Conservation (phyloP, 2,113 vertebrate species). For the human region GRCh38 chr5:77634001-77634500, state of each 20-base stretch:
- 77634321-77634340: slow-evolving; percentile 89
- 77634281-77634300: slow-evolving; percentile 93
- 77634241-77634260: slow-evolving; percentile 95
- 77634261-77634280: slow-evolving; percentile 94
- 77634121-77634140: slow-evolving; percentile 92
- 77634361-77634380: slow-evolving; percentile 80
- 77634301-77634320: slow-evolving; percentile 93
- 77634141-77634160: slow-evolving; percentile 96
- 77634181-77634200: slow-evolving; percentile 94
- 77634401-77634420: slow-evolving; percentile 84
- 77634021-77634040: slow-evolving; percentile 96
- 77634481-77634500: slow-evolving; percentile 77
- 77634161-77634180: slow-evolving; percentile 91
- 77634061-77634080: slow-evolving; percentile 87
- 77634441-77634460: slow-evolving; percentile 74
- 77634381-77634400: slow-evolving; percentile 81
- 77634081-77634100: slow-evolving; percentile 90
- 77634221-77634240: slow-evolving; percentile 94
- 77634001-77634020: slow-evolving; percentile 93
- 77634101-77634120: slow-evolving; percentile 89
- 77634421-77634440: slow-evolving; percentile 75
- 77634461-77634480: slow-evolving; percentile 80
- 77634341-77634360: slow-evolving; percentile 83
- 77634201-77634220: slow-evolving; percentile 94
- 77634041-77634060: slow-evolving; percentile 90